phyloP scores from a whole-genome alignment of 35 echinoderm and acorn worm species.

The Heliocidaris tuberculata region DNA sequence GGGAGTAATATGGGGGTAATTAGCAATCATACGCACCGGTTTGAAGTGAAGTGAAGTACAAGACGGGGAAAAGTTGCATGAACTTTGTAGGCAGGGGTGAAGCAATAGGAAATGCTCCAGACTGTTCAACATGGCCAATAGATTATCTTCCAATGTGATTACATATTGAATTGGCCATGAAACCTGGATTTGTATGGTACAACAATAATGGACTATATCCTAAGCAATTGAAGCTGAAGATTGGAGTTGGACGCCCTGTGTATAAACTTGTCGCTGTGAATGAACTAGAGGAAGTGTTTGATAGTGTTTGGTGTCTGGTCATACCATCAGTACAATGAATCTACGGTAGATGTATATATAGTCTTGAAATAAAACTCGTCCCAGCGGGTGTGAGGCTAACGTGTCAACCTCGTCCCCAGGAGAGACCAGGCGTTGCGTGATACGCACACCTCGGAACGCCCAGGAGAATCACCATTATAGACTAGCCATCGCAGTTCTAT shows the following conservation, averaged over 20 bases:
- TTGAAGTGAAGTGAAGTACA: not conserved
- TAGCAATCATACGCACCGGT: not conserved
- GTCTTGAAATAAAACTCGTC: not conserved
- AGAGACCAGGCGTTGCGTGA: not conserved
- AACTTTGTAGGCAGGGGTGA: not conserved
- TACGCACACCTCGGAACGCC: not conserved
- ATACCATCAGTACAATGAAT: not conserved
- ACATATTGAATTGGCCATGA: not conserved
- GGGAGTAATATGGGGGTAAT: not conserved
- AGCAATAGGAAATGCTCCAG: not conserved
- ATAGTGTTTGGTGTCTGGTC: not conserved
- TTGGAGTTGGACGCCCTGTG: not conserved
- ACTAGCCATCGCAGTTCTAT: slow-evolving; percentile 7
- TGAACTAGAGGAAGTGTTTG: not conserved
- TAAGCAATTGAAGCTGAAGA: not conserved
- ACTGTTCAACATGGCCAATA: not conserved
- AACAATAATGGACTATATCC: not conserved
- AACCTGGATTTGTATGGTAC: not conserved
- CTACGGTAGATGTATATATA: not conserved
- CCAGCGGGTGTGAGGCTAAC: not conserved
- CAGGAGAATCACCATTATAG: not conserved
- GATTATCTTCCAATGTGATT: not conserved
- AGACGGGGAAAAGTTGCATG: not conserved
- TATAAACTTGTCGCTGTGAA: not conserved
- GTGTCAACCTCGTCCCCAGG: not conserved